Evolutionary conservation across 2,113 vertebrate species (phyloP), one percentile per base, ranked within the genome.

Genomic region (Sceloporus undulatus): DNA sequence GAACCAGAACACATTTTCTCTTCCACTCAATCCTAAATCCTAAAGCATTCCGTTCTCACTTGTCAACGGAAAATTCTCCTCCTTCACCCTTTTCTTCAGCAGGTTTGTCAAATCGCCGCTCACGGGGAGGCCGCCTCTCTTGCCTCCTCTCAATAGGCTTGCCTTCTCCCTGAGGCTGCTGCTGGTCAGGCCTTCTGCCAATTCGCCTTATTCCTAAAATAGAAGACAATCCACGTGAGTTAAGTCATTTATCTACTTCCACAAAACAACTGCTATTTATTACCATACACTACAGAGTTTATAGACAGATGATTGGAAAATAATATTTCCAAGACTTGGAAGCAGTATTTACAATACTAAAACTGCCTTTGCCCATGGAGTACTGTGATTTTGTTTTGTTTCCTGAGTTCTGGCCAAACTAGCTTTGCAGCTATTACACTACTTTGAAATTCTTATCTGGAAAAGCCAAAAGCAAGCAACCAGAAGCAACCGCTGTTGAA

Each of bases 61-160:
- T 98, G 83, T 99, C 99, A 90, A 98, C 98, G 13, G 99, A 99
- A 95, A 99, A 99, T 84, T 99, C 98, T 78, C 98, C 98, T 79
- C 98, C 98, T 95, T 99, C 98, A 4, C 98, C 98, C 93, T 99
- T 99, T 78, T 99, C 98, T 59, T 98, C 98, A 40, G 97, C 93
- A n/a, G 98, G 98, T 87, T 98, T 98, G 70, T 99, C 98, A 11
- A 98, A 98, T 91, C 98, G 97, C 25, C 98, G 98, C 94, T 99
- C 99, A 0, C 99, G 98, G 18, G 98, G 98, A 82, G 98, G 98
- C 94, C 98, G 97, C 95, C 98, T 98, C 88, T 99, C 99, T 0
- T 95, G 95, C 93, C 98, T 97, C 94, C 98, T 97, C 94, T 99
- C 99, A 93, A 97, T 96, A 68, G 98, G 97, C 52, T 99, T 98